Conservation (phyloP, 37 sponge, comb jelly and placozoan species). For the Haliclona indistincta region DNA sequence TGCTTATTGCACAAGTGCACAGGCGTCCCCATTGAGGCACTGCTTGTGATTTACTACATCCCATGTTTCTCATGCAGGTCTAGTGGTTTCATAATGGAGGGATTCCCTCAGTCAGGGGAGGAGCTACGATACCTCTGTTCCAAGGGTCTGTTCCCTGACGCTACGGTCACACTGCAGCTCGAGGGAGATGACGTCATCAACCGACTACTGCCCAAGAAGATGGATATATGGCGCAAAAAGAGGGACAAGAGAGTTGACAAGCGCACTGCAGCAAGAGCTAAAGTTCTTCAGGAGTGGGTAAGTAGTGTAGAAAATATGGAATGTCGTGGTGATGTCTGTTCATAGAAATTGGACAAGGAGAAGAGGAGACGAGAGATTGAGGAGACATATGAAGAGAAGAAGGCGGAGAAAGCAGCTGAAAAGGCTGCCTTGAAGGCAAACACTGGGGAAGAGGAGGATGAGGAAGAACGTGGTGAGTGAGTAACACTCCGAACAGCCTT, state of each 20-base stretch:
- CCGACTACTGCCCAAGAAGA: constrained; percentile 65
- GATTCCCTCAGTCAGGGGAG: constrained; percentile 80
- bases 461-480: constrained; percentile 26
- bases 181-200: constrained; percentile 68
- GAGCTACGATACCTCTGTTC: constrained; percentile 69
- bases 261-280: constrained; percentile 29
- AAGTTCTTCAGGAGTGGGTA: constrained; percentile 65
- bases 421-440: constrained; percentile 34
- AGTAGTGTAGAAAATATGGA: neutral
- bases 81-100: constrained; percentile 93
- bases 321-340: neutral
- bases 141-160: constrained; percentile 85
- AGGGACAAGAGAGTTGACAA: constrained; percentile 59
- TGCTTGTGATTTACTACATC: neutral
- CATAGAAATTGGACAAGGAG: constrained; percentile 68
- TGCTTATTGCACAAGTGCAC: neutral
- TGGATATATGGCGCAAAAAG: constrained; percentile 78
- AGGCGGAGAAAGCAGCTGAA: constrained; percentile 25
- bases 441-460: constrained; percentile 46
- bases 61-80: constrained; percentile 39
- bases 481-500: too few species aligned
- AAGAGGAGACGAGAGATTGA: constrained; percentile 47
- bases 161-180: constrained; percentile 64
- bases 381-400: constrained; percentile 60
- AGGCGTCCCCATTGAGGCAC: neutral